Evolutionary conservation across 2,113 vertebrate genomes (phyloP), one percentile per base, ranked within the genome.

Genomic region (Procavia capensis): DNA sequence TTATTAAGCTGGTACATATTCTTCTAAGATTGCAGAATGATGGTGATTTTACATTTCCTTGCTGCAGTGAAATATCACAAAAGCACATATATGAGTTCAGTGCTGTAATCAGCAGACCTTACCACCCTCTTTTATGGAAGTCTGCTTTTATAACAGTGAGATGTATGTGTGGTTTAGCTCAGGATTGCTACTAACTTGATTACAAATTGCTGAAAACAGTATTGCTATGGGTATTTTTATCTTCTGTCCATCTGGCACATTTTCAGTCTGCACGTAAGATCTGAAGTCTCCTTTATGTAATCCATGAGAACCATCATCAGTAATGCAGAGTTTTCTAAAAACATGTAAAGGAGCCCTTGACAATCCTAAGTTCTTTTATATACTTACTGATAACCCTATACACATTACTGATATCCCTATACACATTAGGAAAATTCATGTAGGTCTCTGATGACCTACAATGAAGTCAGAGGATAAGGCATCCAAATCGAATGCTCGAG

Each of bases 191-290:
- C 45, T 39, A 27, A 81, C 10, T 27, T 9, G 36, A 36, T 6
- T 25, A 50, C 34, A 70, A 3, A 81, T 90, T 63, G 61, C 85
- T 75, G 50, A 57, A 59, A 47, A 20, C 22, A 63, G 2, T 36
- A 20, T 86, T 47, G 57, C 16, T 57, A 2, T 43, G 27, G 36
- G 9, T 74, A 25, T 92, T 93, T 81, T 57, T 84, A 45, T 78
- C 20, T 90, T 61, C 61, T 36, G 79, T 80, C 43, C 75, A 34
- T 41, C 82, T 87, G 45, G 31, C 31, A 66, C 24, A 94, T 45
- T 92, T 96, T 84, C 43, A 92, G 61, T 79, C 39, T 89, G 39
- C 81, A 29, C 34, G 25, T 90, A 24, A 39, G 82, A 74, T 78
- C 94, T 76, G 82, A 88, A 90, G 36, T 41, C 31, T 19, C 17